Evolutionary conservation across 1,140 invertebrate species (phyloP).

Genomic region (Batillaria attramentaria): DNA sequence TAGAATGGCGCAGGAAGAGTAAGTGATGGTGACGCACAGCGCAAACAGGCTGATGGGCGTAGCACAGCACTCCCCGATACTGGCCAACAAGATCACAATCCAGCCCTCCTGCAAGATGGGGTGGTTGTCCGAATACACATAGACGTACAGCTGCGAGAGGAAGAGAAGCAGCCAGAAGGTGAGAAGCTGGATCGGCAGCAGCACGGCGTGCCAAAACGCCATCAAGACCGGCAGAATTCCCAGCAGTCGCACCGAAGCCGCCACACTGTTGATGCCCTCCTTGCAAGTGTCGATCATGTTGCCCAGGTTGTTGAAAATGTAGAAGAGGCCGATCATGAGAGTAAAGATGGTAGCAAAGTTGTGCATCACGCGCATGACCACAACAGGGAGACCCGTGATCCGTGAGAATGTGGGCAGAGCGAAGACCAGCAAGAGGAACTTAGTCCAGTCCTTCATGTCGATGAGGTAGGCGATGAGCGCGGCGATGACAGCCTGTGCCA

Average conservation of each 20-base stretch:
- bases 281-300: constrained; percentile 71
- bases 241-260: constrained; percentile 62
- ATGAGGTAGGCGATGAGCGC: constrained; percentile 72
- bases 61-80: constrained; percentile 73
- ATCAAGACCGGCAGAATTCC: constrained; percentile 69
- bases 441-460: constrained; percentile 70
- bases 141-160: constrained; percentile 68
- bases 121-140: constrained; percentile 47
- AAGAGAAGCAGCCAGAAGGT: constrained; percentile 74
- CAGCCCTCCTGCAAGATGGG: constrained; percentile 65
- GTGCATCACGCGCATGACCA: constrained; percentile 72
- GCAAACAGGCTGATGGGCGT: constrained; percentile 75
- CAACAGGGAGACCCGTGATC: constrained; percentile 70
- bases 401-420: constrained; percentile 73
- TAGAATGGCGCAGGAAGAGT: constrained; percentile 73
- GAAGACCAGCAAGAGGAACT: constrained; percentile 71
- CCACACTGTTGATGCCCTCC: constrained; percentile 52
- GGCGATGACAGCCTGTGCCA: constrained; percentile 71
- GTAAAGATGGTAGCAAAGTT: constrained; percentile 72
- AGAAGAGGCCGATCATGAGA: constrained; percentile 71
- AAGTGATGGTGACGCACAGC: constrained; percentile 75
- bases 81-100: constrained; percentile 71
- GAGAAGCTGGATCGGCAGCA: constrained; percentile 73
- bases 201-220: constrained; percentile 69
- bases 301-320: constrained; percentile 73